Evolutionary conservation across 1,140 invertebrate species (phyloP), one percentile per base, ranked within the genome.

Genomic region (Colletes gigas): DNA sequence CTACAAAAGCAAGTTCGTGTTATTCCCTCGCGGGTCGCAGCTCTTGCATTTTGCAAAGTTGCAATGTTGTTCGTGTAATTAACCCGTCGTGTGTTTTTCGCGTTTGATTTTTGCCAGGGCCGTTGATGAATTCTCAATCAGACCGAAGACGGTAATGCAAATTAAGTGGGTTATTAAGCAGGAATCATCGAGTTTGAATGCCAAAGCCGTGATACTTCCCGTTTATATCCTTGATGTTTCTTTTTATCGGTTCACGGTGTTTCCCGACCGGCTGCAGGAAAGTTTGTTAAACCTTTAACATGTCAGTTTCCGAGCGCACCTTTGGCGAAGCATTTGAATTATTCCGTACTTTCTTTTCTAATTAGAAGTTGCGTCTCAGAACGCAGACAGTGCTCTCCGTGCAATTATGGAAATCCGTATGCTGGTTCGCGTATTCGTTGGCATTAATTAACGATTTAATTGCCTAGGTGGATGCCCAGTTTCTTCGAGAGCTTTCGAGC

Each of bases 401-500:
- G 68, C 68, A 78, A 78, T 78, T 78, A 78, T 78, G 76, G 68
- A 78, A 52, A 78, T 78, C 68, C n/a, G 12, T 69, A 47, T 10
- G 44, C 54, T 10, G 50, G 19, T 63, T 78, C 63, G 10, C 41
- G 52, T 41, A 62, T 59, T 74, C 71, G 19, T 59, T 39, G 17
- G 9, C 15, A 80, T 80, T 75, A 80, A 80, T 80, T 67, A 66
- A 44, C 57, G 52, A 50, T n/a, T 57, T 73, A 74, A 75, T 75
- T 74, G 78, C 19, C 50, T 47, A n/a, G 21, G 12, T 10, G 17
- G 12, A 41, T 57, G 14, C 73, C 41, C 68, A 68, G 68, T 57
- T 12, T 7, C n/a, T 17, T 14, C 52, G 77, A 30, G 30, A 65
- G 39, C 41, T 70, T 57, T 73, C 69, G 69, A 65, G 77, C 41